phyloP scores from a whole-genome alignment of 2,888 invertebrate species.

The Tromatobia lineatoria region DNA sequence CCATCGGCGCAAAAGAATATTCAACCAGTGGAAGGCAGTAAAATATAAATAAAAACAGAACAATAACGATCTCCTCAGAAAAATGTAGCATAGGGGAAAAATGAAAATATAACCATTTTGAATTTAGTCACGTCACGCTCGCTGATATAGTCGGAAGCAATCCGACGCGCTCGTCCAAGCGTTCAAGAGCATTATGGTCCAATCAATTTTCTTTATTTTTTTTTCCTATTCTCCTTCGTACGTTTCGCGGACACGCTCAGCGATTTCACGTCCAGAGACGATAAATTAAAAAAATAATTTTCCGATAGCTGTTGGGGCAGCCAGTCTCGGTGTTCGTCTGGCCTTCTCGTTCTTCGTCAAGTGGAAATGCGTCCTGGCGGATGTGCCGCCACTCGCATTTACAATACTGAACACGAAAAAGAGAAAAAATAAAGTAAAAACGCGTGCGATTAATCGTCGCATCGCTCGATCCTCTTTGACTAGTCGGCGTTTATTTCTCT shows the following conservation, averaged over 20 bases:
- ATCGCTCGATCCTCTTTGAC: conserved; percentile 27
- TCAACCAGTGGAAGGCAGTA: neutral
- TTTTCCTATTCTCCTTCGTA: neutral
- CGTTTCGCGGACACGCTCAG: conserved; percentile 15
- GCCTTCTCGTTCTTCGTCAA: conserved; percentile 4
- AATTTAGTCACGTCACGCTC: neutral
- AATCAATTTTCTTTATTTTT: conserved; percentile 36
- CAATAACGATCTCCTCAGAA: neutral
- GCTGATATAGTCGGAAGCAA: conserved; percentile 4
- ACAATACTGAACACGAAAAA: neutral
- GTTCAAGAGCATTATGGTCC: conserved; percentile 14
- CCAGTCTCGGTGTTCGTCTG: neutral
- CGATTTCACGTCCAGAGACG: conserved; percentile 13
- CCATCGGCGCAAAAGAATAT: neutral
- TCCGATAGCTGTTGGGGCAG: conserved; percentile 21
- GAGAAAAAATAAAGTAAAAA: neutral
- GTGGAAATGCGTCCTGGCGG: neutral
- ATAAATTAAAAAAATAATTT: conserved; percentile 35
- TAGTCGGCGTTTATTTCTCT: conserved; percentile 41
- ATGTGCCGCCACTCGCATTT: neutral
- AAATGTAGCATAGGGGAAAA: no score
- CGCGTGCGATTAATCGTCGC: conserved; percentile 36
- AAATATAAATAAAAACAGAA: neutral
- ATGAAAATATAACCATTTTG: neutral
- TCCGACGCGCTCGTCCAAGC: neutral